A percentile compares a stretch with the other conserved stretches of the same genome.
phyloP scores from a whole-genome alignment of 2,888 invertebrate species.

The Xestoiulus laeticollis region DNA sequence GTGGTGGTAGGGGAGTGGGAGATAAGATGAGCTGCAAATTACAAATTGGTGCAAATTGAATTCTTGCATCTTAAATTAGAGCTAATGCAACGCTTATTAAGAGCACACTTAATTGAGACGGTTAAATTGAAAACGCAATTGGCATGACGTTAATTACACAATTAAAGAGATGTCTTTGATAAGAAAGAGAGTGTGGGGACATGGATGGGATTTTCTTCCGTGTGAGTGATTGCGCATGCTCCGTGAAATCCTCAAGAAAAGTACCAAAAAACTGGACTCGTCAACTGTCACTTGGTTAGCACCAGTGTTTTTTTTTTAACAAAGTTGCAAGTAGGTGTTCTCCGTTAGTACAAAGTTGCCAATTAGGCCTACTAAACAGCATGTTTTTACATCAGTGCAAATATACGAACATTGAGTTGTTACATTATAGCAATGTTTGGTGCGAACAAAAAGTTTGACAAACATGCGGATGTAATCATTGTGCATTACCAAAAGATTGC shows the following conservation, averaged over 20 bases:
- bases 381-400: too few relatives aligned
- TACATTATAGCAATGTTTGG: too few relatives aligned
- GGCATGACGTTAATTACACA: not conserved
- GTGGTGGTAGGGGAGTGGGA: not conserved
- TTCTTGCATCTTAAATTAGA: not conserved
- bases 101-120: not conserved
- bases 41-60: constrained; percentile 37
- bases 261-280: not conserved
- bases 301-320: not conserved
- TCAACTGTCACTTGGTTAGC: not conserved
- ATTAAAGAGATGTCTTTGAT: not conserved
- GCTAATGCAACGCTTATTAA: constrained; percentile 19
- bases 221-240: not conserved
- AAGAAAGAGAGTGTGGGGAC: not conserved
- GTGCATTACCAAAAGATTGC: not conserved
- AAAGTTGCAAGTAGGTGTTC: too few relatives aligned
- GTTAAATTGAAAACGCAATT: not conserved
- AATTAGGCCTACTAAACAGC: too few relatives aligned
- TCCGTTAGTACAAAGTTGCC: too few relatives aligned
- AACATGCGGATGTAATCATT: not conserved
- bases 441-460: too few relatives aligned
- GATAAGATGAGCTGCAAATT: not conserved
- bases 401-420: too few relatives aligned
- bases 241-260: not conserved
- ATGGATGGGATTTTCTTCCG: not conserved